phyloP scores from a whole-genome alignment of 1,140 invertebrate species.

The Pararge aegeria region DNA sequence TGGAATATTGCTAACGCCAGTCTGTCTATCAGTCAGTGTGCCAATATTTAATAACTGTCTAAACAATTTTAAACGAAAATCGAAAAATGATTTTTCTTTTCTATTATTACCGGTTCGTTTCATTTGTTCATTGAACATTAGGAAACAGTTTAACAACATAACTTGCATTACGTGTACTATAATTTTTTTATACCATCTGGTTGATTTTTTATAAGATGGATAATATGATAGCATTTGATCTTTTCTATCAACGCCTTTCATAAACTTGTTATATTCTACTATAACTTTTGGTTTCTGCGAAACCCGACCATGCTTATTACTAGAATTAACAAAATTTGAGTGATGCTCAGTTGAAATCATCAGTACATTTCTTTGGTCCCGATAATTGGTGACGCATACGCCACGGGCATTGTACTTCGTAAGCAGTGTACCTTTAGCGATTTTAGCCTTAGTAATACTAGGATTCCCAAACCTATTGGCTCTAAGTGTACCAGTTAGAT shows the following conservation, averaged over 20 bases:
- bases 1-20: background rate
- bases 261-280: background rate
- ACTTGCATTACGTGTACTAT: background rate
- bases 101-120: background rate
- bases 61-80: background rate
- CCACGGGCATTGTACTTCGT: background rate
- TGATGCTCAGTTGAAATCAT: background rate
- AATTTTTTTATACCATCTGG: background rate
- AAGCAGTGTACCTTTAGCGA: background rate
- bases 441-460: background rate
- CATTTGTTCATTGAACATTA: background rate
- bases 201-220: background rate
- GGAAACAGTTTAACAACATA: background rate
- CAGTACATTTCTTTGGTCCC: background rate
- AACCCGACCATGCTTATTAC: background rate
- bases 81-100: background rate
- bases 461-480: background rate
- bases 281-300: background rate
- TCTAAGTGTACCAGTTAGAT: background rate
- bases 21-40: background rate
- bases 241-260: background rate
- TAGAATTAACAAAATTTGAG: background rate
- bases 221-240: background rate
- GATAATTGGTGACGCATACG: background rate
- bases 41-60: background rate